These are phyloP conservation scores for Remorina albescens DNA, from an alignment of 2,797 vertebrate genomes.

Conservation along the genomic window DNA sequence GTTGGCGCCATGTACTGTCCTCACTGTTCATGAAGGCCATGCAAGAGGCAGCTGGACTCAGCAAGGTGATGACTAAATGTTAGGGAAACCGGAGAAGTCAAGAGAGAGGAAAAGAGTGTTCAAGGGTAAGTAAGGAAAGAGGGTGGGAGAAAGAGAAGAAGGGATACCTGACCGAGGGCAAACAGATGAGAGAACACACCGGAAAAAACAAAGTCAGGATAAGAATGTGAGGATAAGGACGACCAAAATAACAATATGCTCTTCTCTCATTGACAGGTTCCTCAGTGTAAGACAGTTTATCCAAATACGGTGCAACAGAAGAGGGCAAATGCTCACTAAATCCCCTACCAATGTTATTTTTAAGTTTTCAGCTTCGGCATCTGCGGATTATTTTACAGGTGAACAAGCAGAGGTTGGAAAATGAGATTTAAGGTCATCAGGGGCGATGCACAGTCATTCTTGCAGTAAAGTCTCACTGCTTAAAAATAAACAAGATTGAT, in stretches of 20 bases:
- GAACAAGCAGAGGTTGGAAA: conserved; percentile 71
- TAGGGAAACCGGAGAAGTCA: conserved; percentile 20
- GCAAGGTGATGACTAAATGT: conserved; percentile 11
- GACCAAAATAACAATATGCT: conserved; percentile 46
- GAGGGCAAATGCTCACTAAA: conserved; percentile 57
- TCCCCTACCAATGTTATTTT: conserved; percentile 73
- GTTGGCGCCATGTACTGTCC: conserved; percentile 36
- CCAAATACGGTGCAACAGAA: conserved; percentile 33
- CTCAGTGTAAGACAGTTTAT: conserved; percentile 53
- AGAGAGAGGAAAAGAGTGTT: background rate
- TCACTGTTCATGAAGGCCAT: conserved; percentile 37
- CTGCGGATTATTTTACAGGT: conserved; percentile 75
- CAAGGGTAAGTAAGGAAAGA: background rate
- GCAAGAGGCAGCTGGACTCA: conserved; percentile 18
- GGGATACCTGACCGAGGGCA: conserved; percentile 36
- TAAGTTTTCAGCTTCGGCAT: conserved; percentile 61
- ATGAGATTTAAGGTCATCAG: conserved; percentile 78
- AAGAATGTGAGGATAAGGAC: conserved; percentile 50
- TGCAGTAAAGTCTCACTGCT: conserved; percentile 39
- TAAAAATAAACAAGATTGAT: conserved; percentile 59
- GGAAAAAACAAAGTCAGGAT: conserved; percentile 31
- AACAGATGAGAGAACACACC: conserved; percentile 41
- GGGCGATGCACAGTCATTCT: conserved; percentile 48
- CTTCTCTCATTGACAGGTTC: conserved; percentile 52
- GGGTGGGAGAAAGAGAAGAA: conserved; percentile 14